phyloP scores from a whole-genome alignment of 2,113 vertebrate species.

The Pandion haliaetus region DNA sequence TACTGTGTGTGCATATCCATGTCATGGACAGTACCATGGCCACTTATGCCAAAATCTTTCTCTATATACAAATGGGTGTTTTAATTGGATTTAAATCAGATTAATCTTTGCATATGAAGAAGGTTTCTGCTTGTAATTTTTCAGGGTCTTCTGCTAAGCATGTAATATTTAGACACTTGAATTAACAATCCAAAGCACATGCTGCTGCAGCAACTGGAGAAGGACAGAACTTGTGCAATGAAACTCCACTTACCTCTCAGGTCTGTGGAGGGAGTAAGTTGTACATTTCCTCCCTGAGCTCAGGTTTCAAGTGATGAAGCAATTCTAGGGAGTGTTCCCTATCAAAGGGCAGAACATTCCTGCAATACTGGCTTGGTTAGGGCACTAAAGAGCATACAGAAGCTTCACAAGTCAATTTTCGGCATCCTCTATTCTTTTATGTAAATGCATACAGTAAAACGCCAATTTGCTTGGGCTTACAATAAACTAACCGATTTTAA shows the following conservation, averaged over 20 bases:
- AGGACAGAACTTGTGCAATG: constrained; percentile 2
- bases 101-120: not conserved
- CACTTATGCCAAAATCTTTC: not conserved
- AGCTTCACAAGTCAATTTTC: not conserved
- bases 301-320: constrained; percentile 45
- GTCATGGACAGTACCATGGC: not conserved
- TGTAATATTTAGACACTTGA: not conserved
- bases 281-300: constrained; percentile 6
- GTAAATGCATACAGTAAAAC: not conserved
- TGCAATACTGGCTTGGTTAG: constrained; percentile 39
- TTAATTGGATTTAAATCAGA: not conserved
- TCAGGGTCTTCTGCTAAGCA: not conserved
- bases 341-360: constrained; percentile 42
- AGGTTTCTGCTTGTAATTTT: not conserved
- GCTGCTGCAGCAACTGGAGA: constrained; percentile 1
- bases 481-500: not conserved
- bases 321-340: constrained; percentile 57
- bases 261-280: constrained; percentile 1
- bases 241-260: not conserved
- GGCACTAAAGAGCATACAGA: not conserved
- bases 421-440: not conserved
- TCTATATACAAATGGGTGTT: not conserved
- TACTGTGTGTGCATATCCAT: not conserved
- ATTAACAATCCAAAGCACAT: not conserved
- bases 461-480: not conserved